Conservation (phyloP, 2,888 invertebrate genomes). For the Melanostoma mellinum region DNA sequence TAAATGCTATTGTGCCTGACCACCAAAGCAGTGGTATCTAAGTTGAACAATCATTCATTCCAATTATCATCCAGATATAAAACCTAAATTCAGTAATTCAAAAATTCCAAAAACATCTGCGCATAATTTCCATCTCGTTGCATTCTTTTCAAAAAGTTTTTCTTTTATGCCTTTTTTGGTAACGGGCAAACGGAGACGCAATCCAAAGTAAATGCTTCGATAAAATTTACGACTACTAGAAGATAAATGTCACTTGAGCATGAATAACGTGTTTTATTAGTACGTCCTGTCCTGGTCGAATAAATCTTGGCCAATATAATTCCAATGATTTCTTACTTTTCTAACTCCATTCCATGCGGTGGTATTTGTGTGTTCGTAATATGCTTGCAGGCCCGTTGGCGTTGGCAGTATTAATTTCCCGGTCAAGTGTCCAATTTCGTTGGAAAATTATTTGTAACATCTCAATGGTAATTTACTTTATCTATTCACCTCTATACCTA, state of each 20-base stretch:
- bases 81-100: constrained; percentile 46
- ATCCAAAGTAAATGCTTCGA: constrained; percentile 41
- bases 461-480: constrained; percentile 21
- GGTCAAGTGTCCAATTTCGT: constrained; percentile 15
- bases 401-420: constrained; percentile 13
- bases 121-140: constrained; percentile 20
- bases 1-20: not conserved
- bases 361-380: no score
- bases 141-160: constrained; percentile 30
- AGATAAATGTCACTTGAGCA: constrained; percentile 63
- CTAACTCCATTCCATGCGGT: not conserved
- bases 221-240: constrained; percentile 59
- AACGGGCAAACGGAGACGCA: constrained; percentile 14
- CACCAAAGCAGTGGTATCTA: constrained; percentile 9
- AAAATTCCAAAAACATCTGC: constrained; percentile 2
- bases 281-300: constrained; percentile 32
- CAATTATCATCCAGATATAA: constrained; percentile 58
- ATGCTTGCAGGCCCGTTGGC: not conserved
- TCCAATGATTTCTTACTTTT: constrained; percentile 47
- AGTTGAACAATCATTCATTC: constrained; percentile 48
- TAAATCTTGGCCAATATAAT: constrained; percentile 36
- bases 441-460: constrained; percentile 19
- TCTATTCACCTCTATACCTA: constrained; percentile 6
- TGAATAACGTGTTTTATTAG: constrained; percentile 69
- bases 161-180: constrained; percentile 22